Evolutionary conservation across 2,888 invertebrate genomes (phyloP), one percentile per base, ranked within the genome.

Genomic region (Volucella inflata): DNA sequence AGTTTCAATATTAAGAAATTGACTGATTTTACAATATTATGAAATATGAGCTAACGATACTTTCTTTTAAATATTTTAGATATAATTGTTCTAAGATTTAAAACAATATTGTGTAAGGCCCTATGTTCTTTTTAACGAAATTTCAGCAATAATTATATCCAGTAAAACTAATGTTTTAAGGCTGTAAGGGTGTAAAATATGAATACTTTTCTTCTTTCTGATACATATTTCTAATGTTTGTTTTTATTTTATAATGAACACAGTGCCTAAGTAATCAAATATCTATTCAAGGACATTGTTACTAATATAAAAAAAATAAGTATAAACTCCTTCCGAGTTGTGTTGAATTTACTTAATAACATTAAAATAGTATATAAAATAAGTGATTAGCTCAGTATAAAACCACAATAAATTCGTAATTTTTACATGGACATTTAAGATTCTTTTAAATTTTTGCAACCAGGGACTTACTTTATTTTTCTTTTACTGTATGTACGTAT

Each of bases 241-340:
- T 90, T 90, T 87, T 87, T 87, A 77, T 81, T 87, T 87, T 83
- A 80, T 78, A 91, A 91, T 91, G 91, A 91, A 91, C 91, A 91
- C 91, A 91, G 91, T 91, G 91, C 91, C 91, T 91, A 91, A 91
- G 90, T 91, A 91, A 91, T 91, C 90, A 91, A 90, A 89, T 90
- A 89, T 90, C 89, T 89, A 90, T 89, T 90, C 90, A 90, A 91
- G 90, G 90, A 91, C 90, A 91, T 91, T 91, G 90, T 91, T 91
- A 91, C 90, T 90, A 88, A 89, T 87, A 87, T 87, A 60, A 57
- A 87, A 74, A 83, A 87, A 85, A 87, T 88, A 87, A 88, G 87
- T 88, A 87, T 88, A 88, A 88, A 88, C 89, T 89, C 88, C 89
- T 88, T 88, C 89, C 89, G 89, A 89, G 89, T 88, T 89, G 88